Evolutionary conservation across 1,140 invertebrate species (phyloP), one percentile per base, ranked within the genome.

Genomic region (Drosophila pallidifrons): DNA sequence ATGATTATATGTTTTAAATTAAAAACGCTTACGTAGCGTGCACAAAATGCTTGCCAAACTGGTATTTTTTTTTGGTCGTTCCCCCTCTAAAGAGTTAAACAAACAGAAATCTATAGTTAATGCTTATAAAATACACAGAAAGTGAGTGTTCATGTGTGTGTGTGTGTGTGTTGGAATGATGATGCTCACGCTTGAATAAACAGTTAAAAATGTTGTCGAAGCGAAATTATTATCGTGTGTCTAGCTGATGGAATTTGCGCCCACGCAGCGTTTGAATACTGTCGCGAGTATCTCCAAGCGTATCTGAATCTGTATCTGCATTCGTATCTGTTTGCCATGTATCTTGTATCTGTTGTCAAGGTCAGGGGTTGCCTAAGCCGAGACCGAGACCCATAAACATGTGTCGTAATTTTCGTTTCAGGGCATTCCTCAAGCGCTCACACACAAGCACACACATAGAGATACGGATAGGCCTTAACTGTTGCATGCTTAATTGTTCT

Each of bases 401-500:
- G 80, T 87, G 83, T 87, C 83, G 83, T 86, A 85, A 86, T 88
- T 77, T 61, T 75, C 64, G 75, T 58, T 67, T 51, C 81, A 89
- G 85, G 83, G 83, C 75, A 88, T 85, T 85, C 83, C 83, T 88
- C 78, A 89, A 65, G 49, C 28, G 30, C 47, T 65, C 49, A 67
- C 46, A 49, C n/a, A 65, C 30, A 58, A n/a, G 45, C 11, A 72
- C 32, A 59, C 15, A 76, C 38, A 65, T 61, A 64, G n/a, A 32
- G 25, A 55, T 13, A 49, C n/a, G 52, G 15, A 45, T 41, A 38
- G 46, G 55, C 25, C 47, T 75, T 89, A 89, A 88, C 85, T 85
- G 86, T 89, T 89, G 85, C 85, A 85, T 83, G 81, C 81, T 89
- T 89, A 89, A 89, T 89, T 89, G 85, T 89, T 89, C 68, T 66